Evolutionary conservation across 2,888 invertebrate genomes (phyloP).

Genomic region (Rhopalosiphum nymphaeae): DNA sequence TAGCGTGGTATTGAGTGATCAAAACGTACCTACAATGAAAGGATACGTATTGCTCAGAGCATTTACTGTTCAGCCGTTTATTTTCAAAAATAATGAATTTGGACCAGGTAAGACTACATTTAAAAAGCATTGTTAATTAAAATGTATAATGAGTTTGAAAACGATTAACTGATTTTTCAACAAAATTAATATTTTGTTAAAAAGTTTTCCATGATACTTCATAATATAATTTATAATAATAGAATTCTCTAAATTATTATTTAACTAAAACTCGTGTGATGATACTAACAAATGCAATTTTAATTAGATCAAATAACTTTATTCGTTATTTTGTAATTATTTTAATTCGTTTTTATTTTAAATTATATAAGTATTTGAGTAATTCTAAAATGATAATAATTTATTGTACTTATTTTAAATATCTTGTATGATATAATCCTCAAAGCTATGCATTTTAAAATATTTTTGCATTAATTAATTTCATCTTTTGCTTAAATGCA

Average conservation of each 20-base stretch:
- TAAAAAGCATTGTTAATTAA: neutral
- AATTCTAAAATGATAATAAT: neutral
- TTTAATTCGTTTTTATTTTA: neutral
- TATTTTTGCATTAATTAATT: neutral
- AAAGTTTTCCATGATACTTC: neutral
- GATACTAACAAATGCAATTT: neutral
- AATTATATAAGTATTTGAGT: neutral
- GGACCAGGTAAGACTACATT: conserved; percentile 64
- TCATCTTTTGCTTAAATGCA: neutral
- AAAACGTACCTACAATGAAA: conserved; percentile 73
- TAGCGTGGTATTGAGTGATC: conserved; percentile 74
- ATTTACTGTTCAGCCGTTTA: conserved; percentile 87
- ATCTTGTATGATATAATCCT: neutral
- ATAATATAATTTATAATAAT: neutral
- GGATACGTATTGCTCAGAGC: conserved; percentile 78
- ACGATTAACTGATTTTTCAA: neutral
- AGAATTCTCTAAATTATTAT: neutral
- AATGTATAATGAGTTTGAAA: neutral
- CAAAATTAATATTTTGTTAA: neutral
- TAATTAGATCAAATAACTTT: neutral
- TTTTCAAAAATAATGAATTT: conserved; percentile 74
- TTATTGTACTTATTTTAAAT: neutral
- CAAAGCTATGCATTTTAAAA: neutral
- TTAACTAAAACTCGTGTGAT: neutral
- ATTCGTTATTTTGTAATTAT: neutral